These are phyloP conservation scores for Tetraneura akinire DNA, from an alignment of 1,140 invertebrate species.

Conservation along the genomic window DNA sequence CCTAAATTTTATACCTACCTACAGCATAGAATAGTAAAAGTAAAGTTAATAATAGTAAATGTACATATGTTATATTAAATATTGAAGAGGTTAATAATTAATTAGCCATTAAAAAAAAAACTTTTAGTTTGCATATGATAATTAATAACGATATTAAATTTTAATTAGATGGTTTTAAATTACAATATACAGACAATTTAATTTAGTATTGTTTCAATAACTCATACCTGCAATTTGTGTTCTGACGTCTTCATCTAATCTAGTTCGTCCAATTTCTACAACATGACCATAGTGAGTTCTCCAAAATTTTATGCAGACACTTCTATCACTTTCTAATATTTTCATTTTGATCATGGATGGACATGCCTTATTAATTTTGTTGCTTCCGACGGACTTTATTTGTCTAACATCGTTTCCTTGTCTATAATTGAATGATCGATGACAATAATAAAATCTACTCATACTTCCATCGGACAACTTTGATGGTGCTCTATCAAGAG, in stretches of 20 bases:
- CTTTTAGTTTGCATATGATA: not conserved
- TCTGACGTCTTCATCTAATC: not conserved
- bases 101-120: too few relatives aligned
- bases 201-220: not conserved
- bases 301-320: not conserved
- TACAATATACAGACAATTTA: not conserved
- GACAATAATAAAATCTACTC: not conserved
- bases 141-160: not conserved
- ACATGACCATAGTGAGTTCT: not conserved
- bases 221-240: not conserved
- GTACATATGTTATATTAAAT: too few relatives aligned
- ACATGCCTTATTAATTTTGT: not conserved
- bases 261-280: constrained; percentile 1
- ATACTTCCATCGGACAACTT: not conserved
- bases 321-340: not conserved
- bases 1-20: not conserved
- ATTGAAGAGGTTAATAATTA: too few relatives aligned
- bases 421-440: constrained; percentile 2
- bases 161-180: not conserved
- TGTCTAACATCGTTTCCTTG: not conserved
- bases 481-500: not conserved
- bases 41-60: too few relatives aligned
- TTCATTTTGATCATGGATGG: not conserved
- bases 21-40: too few relatives aligned
- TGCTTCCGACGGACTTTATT: not conserved